Conservation (phyloP, 2,113 vertebrate species). For the Tachysurus vachellii region DNA sequence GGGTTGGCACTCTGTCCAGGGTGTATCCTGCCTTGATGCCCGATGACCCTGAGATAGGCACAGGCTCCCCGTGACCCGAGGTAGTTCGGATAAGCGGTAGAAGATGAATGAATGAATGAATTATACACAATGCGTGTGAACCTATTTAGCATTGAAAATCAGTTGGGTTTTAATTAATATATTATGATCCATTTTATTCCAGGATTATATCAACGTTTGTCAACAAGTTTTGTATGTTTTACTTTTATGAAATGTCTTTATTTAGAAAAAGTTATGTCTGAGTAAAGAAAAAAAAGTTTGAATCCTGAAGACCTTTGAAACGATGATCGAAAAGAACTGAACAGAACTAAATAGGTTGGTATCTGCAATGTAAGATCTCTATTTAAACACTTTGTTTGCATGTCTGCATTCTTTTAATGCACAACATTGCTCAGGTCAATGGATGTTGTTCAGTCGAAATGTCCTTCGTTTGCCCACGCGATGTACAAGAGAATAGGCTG, state of each 20-base stretch:
- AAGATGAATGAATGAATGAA: too few species aligned
- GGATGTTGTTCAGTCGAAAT: conserved; percentile 25
- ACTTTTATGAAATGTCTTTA: background rate
- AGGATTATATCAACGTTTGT: background rate
- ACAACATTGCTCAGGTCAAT: conserved; percentile 14
- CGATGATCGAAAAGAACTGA: background rate
- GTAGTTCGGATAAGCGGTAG: too few species aligned
- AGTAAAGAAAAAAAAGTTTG: conserved; percentile 11
- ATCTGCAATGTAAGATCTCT: background rate
- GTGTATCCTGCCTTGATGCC: too few species aligned
- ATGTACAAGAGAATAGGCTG: conserved; percentile 17
- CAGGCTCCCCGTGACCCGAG: too few species aligned
- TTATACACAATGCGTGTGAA: background rate
- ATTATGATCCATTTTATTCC: background rate
- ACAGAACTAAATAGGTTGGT: background rate
- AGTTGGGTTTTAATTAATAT: background rate
- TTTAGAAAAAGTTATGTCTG: background rate
- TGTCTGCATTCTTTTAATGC: conserved; percentile 12
- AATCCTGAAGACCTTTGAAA: background rate
- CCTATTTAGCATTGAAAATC: background rate
- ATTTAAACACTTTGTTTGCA: conserved; percentile 22
- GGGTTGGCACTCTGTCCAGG: too few species aligned
- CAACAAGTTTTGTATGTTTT: background rate
- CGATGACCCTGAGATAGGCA: too few species aligned
- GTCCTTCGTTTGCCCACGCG: conserved; percentile 39